phyloP scores from a whole-genome alignment of 2,888 invertebrate species.

The Chloroclysta siterata region DNA sequence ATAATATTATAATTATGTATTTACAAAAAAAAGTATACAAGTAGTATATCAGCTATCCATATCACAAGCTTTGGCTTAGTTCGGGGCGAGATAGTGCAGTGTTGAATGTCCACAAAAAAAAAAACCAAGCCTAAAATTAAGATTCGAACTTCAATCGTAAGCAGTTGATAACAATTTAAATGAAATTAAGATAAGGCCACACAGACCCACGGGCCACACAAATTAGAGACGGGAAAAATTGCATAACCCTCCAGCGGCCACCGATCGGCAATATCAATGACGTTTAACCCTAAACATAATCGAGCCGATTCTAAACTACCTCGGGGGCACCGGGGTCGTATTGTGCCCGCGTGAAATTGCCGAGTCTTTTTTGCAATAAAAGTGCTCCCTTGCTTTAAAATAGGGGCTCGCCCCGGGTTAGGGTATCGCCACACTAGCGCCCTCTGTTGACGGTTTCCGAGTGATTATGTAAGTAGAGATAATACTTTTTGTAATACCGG shows the following conservation, averaged over 20 bases:
- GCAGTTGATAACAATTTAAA: conserved; percentile 19
- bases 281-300: conserved; percentile 85
- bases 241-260: conserved; percentile 75
- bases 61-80: too few relatives aligned
- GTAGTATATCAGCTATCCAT: too few relatives aligned
- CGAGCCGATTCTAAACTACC: conserved; percentile 83
- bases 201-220: conserved; percentile 65
- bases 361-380: conserved; percentile 52
- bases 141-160: neutral
- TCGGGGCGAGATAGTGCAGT: too few relatives aligned
- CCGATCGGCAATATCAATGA: conserved; percentile 82
- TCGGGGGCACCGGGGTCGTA: conserved; percentile 77
- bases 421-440: conserved; percentile 54
- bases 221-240: conserved; percentile 78
- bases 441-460: conserved; percentile 59
- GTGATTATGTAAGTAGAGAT: conserved; percentile 58
- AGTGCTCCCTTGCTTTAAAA: conserved; percentile 67
- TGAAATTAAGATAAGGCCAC: conserved; percentile 33
- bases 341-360: conserved; percentile 76
- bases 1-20: too few relatives aligned
- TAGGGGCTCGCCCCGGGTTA: conserved; percentile 69
- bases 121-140: neutral
- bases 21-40: too few relatives aligned
- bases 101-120: too few relatives aligned
- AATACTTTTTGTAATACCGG: conserved; percentile 52